These are phyloP conservation scores for Actinernus sp. DNA, from an alignment of 92 coral and sea anemone genomes.

Conservation along the genomic window DNA sequence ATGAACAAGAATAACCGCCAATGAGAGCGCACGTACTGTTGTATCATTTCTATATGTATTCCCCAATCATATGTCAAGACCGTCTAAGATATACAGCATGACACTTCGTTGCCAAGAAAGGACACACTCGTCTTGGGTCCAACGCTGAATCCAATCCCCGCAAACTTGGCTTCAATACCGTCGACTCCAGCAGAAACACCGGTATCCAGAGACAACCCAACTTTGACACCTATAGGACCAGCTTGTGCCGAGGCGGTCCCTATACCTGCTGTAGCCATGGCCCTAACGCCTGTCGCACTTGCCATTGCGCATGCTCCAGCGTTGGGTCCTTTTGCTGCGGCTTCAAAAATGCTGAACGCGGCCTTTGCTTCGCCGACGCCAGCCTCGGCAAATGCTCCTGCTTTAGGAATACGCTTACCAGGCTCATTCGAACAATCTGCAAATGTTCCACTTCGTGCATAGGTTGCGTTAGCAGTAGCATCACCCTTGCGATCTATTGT, in stretches of 20 bases:
- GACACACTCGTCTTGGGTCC: constrained; percentile 5
- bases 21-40: too few species aligned
- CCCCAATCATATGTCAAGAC: too few species aligned
- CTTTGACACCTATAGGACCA: constrained; percentile 8
- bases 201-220: constrained; percentile 1
- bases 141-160: constrained; percentile 5
- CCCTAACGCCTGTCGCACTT: not conserved
- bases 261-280: constrained; percentile 6
- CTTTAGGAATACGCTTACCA: constrained; percentile 6
- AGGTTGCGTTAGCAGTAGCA: not conserved
- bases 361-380: constrained; percentile 9
- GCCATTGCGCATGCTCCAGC: constrained; percentile 4
- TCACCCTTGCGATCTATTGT: not conserved
- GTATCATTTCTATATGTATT: too few species aligned
- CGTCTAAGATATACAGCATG: not conserved
- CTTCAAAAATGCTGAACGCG: constrained; percentile 2
- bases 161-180: constrained; percentile 6
- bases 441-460: not conserved
- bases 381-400: constrained; percentile 5
- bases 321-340: constrained; percentile 8
- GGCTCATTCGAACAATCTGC: not conserved
- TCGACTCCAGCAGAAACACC: not conserved
- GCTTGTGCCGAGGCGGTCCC: constrained; percentile 6
- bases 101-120: constrained; percentile 2
- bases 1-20: too few species aligned